Percentiles rank a stretch among this genome's conserved stretches.
phyloP scores from a whole-genome alignment of 2,888 invertebrate genomes.

The Ormyrus nitidulus region DNA sequence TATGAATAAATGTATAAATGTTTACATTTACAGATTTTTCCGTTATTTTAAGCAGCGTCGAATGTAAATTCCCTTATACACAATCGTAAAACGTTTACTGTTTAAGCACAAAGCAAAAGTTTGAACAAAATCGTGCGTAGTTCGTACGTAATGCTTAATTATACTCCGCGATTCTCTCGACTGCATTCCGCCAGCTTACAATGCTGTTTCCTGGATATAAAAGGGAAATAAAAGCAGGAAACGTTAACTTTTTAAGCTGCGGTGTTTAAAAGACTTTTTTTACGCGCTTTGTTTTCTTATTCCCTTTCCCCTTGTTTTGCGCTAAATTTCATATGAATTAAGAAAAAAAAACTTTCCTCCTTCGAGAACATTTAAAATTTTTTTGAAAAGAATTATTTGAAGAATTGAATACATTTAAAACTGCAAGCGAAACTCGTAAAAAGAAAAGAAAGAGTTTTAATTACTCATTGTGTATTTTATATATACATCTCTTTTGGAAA shows the following conservation, averaged over 20 bases:
- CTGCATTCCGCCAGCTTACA: neutral
- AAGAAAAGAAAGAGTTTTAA: neutral
- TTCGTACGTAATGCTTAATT: constrained; percentile 24
- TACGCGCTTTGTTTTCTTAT: neutral
- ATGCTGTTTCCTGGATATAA: neutral
- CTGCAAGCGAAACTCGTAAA: neutral
- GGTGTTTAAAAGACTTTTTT: constrained; percentile 21
- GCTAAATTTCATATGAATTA: neutral
- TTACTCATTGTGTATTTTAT: neutral
- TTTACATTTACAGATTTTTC: no score
- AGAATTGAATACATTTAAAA: neutral
- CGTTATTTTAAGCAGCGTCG: no score
- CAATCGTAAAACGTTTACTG: no score
- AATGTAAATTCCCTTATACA: no score
- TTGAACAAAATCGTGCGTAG: constrained; percentile 4
- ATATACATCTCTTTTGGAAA: neutral
- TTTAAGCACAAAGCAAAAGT: neutral
- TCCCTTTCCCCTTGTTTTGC: neutral
- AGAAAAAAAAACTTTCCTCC: neutral
- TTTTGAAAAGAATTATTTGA: neutral
- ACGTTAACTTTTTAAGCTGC: constrained; percentile 22
- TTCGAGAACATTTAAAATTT: neutral
- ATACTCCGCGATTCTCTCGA: constrained; percentile 12
- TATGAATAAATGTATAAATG: no score
- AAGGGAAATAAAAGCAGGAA: constrained; percentile 19